phyloP scores from a whole-genome alignment of 2,113 vertebrate species.

The Morone saxatilis region DNA sequence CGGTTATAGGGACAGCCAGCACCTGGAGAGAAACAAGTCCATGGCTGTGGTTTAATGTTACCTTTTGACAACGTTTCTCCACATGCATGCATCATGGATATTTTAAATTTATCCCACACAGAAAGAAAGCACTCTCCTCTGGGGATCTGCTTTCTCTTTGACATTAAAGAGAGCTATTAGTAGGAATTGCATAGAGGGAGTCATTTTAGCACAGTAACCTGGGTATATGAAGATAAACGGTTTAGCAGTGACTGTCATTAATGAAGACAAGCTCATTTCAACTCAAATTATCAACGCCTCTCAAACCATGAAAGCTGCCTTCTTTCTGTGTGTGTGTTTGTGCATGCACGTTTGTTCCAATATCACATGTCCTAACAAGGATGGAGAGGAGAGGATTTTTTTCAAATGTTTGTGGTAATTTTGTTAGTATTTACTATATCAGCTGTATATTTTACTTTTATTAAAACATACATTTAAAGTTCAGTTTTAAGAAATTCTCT shows the following conservation, averaged over 20 bases:
- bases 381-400: constrained; percentile 13
- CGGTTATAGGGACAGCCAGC: background rate
- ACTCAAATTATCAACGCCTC: constrained; percentile 72
- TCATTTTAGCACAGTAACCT: constrained; percentile 70
- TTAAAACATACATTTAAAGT: background rate
- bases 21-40: constrained; percentile 1
- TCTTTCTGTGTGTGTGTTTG: constrained; percentile 8
- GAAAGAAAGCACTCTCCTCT: constrained; percentile 39
- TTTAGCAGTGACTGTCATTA: constrained; percentile 72
- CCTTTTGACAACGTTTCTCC: constrained; percentile 38
- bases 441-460: background rate
- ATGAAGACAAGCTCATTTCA: constrained; percentile 77
- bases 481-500: background rate
- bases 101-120: constrained; percentile 55
- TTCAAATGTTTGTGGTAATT: constrained; percentile 8
- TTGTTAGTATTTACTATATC: background rate
- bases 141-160: constrained; percentile 55
- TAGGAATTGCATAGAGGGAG: constrained; percentile 59
- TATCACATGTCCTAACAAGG: constrained; percentile 39
- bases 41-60: constrained; percentile 12
- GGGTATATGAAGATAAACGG: constrained; percentile 72
- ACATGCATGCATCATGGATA: constrained; percentile 42
- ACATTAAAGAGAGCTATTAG: constrained; percentile 74
- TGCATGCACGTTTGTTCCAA: constrained; percentile 7
- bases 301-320: constrained; percentile 62